phyloP scores from a whole-genome alignment of 2,113 vertebrate genomes.

The Collichthys lucidus region DNA sequence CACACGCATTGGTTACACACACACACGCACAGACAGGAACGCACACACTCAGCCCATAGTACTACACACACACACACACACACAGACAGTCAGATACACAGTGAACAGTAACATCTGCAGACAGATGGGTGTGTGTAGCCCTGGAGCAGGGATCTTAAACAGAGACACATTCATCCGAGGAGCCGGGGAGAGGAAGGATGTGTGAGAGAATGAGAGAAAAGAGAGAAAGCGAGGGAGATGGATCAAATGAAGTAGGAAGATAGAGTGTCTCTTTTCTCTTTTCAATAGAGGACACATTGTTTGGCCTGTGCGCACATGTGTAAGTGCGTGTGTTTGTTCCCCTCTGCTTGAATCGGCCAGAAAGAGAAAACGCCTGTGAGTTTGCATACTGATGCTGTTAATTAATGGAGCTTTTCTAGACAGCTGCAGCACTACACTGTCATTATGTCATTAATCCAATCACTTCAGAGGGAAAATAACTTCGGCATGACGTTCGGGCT shows the following conservation, averaged over 20 bases:
- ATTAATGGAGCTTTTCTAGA: conserved; percentile 75
- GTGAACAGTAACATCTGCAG: conserved; percentile 81
- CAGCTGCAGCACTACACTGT: conserved; percentile 73
- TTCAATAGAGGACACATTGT: conserved; percentile 84
- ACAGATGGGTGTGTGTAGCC: conserved; percentile 81
- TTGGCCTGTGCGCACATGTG: conserved; percentile 64
- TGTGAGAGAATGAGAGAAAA: conserved; percentile 74
- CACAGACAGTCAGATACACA: conserved; percentile 47
- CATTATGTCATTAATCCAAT: conserved; percentile 78
- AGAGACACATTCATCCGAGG: conserved; percentile 83
- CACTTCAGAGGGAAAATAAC: conserved; percentile 65
- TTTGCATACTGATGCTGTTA: conserved; percentile 82
- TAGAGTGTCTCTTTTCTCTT: conserved; percentile 79
- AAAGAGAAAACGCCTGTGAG: conserved; percentile 62
- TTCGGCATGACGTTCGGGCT: conserved; percentile 42
- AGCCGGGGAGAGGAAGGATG: conserved; percentile 81
- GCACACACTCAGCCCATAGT: conserved; percentile 6
- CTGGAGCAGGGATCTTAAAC: conserved; percentile 77
- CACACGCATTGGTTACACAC: conserved; percentile 42
- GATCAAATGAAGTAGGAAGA: conserved; percentile 83
- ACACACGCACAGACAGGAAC: conserved; percentile 20
- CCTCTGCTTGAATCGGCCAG: conserved; percentile 45
- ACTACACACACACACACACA: conserved; percentile 41
- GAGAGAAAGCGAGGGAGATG: conserved; percentile 73
- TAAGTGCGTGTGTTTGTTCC: conserved; percentile 62